A percentile compares a stretch with the other conserved stretches of the same genome.
Conservation (phyloP, 1,140 invertebrate species). For the Planococcus citri region DNA sequence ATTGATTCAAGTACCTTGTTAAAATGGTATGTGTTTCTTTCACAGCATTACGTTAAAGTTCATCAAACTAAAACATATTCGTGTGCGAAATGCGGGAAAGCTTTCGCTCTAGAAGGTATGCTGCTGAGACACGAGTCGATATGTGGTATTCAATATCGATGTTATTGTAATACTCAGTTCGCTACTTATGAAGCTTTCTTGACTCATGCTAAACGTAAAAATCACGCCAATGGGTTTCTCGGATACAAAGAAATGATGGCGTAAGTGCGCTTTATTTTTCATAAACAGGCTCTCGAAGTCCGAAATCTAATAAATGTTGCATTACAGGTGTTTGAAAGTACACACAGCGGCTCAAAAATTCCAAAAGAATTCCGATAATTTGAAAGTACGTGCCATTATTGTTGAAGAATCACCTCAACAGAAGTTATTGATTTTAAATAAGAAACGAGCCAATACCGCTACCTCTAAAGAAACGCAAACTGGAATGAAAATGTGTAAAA, state of each 20-base stretch:
- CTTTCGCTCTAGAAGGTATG: slow-evolving; percentile 21
- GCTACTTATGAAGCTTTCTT: slow-evolving; percentile 23
- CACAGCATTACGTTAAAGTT: slow-evolving; percentile 23
- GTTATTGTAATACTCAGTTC: slow-evolving; percentile 21
- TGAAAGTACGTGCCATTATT: not conserved
- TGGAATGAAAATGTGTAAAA: slow-evolving; percentile 13
- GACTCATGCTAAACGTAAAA: slow-evolving; percentile 23
- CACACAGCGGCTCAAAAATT: slow-evolving; percentile 1
- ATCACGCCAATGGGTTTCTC: slow-evolving; percentile 16
- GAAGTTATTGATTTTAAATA: not conserved
- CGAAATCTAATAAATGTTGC: not conserved
- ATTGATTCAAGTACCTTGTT: no score
- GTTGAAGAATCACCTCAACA: not conserved
- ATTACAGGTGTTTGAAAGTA: not conserved
- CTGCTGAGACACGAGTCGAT: slow-evolving; percentile 12
- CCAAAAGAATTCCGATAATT: not conserved
- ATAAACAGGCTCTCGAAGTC: no score
- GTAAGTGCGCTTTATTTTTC: no score
- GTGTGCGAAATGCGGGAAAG: slow-evolving; percentile 22
- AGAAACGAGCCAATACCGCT: not conserved
- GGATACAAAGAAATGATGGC: slow-evolving; percentile 10
- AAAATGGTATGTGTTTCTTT: no score
- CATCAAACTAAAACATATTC: slow-evolving; percentile 21
- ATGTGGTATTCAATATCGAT: slow-evolving; percentile 22
- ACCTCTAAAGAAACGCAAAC: slow-evolving; percentile 7